phyloP scores from a whole-genome alignment of 1,140 invertebrate species.

The Augochlora pura region DNA sequence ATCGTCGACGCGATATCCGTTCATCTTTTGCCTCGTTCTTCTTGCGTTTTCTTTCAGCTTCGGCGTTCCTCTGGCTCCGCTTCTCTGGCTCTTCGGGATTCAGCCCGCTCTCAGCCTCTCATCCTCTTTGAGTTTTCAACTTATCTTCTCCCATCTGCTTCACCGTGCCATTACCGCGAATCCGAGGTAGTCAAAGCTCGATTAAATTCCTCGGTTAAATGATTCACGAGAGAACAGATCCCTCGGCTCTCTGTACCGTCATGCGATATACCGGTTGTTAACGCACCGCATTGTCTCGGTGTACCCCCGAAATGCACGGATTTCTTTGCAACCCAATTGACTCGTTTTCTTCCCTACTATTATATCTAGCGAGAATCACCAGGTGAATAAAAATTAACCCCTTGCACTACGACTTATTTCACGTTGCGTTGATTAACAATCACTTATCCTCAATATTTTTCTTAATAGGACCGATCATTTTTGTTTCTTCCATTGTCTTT shows the following conservation, averaged over 20 bases:
- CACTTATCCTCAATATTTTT: no score
- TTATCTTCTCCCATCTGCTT: slow-evolving; percentile 63
- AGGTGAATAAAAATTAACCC: no score
- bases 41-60: slow-evolving; percentile 38
- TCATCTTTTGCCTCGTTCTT: slow-evolving; percentile 33
- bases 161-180: slow-evolving; percentile 34
- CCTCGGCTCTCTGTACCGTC: slow-evolving; percentile 7
- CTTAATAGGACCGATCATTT: no score
- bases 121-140: slow-evolving; percentile 55
- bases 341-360: neutral
- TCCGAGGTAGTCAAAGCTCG: slow-evolving; percentile 68
- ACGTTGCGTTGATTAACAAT: no score
- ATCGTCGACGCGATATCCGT: slow-evolving; percentile 72
- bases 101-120: neutral
- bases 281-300: neutral
- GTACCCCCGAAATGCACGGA: neutral
- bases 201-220: slow-evolving; percentile 70
- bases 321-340: neutral
- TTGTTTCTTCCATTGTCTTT: no score
- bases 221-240: slow-evolving; percentile 31
- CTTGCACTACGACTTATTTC: no score
- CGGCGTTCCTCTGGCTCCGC: neutral
- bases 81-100: no score
- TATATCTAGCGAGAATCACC: neutral
- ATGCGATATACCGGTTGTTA: neutral